Evolutionary conservation across 2,797 vertebrate species (phyloP).

Genomic region (Enoplosus armatus): DNA sequence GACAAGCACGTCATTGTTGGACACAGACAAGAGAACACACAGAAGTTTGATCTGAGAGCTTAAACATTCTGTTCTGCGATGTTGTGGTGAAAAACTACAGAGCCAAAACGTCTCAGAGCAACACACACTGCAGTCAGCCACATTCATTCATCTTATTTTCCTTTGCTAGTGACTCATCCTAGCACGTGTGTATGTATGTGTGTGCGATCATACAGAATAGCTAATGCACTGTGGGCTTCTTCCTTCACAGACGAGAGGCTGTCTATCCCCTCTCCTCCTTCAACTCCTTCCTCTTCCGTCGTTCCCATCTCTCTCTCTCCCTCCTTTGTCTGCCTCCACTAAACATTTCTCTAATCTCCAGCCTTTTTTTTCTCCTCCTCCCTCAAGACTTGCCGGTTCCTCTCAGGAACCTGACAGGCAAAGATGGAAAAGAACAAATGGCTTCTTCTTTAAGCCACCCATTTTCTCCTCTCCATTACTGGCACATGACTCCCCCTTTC

Average conservation of each 20-base stretch:
- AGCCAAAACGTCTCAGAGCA: slow-evolving; percentile 43
- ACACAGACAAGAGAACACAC: slow-evolving; percentile 32
- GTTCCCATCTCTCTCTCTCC: slow-evolving; percentile 39
- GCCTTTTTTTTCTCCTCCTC: slow-evolving; percentile 43
- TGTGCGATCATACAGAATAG: slow-evolving; percentile 51
- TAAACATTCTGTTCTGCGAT: slow-evolving; percentile 55
- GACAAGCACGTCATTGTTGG: slow-evolving; percentile 25
- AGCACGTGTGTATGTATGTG: slow-evolving; percentile 23
- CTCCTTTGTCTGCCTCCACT: slow-evolving; percentile 53
- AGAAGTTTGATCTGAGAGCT: slow-evolving; percentile 57
- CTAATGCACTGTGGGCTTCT: slow-evolving; percentile 58
- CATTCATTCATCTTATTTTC: slow-evolving; percentile 67
- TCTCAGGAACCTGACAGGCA: slow-evolving; percentile 23
- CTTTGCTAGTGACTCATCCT: slow-evolving; percentile 64
- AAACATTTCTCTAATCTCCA: slow-evolving; percentile 54
- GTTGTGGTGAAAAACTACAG: slow-evolving; percentile 36
- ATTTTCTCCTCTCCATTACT: slow-evolving; percentile 49
- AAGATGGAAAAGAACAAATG: slow-evolving; percentile 28
- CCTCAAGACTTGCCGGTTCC: slow-evolving; percentile 15
- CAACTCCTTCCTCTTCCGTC: slow-evolving; percentile 37
- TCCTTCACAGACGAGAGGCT: slow-evolving; percentile 51
- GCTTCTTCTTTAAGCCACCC: slow-evolving; percentile 33
- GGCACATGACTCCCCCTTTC: slow-evolving; percentile 23
- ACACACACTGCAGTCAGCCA: slow-evolving; percentile 42
- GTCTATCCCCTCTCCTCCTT: slow-evolving; percentile 46